A percentile compares a stretch with the other conserved stretches of the same genome.
Evolutionary conservation across 2,113 vertebrate species (phyloP).

Genomic region (Neogobius melanostomus): DNA sequence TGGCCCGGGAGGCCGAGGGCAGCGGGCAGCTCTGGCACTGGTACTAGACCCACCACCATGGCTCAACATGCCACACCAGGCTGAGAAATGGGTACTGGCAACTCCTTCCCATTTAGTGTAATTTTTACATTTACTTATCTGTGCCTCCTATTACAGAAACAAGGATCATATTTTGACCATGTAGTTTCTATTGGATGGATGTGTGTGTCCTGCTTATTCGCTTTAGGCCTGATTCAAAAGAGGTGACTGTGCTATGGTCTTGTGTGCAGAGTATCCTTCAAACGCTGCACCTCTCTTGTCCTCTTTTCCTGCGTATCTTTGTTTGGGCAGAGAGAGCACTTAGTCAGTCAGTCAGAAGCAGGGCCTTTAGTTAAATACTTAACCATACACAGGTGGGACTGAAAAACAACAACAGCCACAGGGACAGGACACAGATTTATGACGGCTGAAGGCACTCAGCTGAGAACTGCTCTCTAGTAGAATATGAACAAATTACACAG

Average conservation of each 20-base stretch:
- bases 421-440: conserved; percentile 79
- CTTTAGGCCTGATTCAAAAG: conserved; percentile 24
- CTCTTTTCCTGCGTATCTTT: conserved; percentile 54
- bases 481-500: conserved; percentile 77
- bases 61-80: conserved; percentile 46
- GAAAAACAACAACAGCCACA: conserved; percentile 75
- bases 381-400: conserved; percentile 81
- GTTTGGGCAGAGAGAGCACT: conserved; percentile 70
- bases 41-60: conserved; percentile 60
- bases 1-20: conserved; percentile 56
- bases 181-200: conserved; percentile 22
- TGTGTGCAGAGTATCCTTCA: conserved; percentile 25
- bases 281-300: conserved; percentile 56
- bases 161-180: neutral
- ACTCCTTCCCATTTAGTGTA: conserved; percentile 40
- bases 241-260: conserved; percentile 37
- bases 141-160: conserved; percentile 30
- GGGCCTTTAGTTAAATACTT: conserved; percentile 77
- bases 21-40: conserved; percentile 51
- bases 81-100: conserved; percentile 50
- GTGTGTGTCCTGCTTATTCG: conserved; percentile 42
- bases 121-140: conserved; percentile 56
- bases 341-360: conserved; percentile 66
- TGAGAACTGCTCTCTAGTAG: conserved; percentile 70
- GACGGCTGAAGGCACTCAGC: conserved; percentile 70